Percentiles rank a stretch among this genome's conserved stretches.
phyloP scores from a whole-genome alignment of 1,140 invertebrate species.

The Saccostrea cuccullata region DNA sequence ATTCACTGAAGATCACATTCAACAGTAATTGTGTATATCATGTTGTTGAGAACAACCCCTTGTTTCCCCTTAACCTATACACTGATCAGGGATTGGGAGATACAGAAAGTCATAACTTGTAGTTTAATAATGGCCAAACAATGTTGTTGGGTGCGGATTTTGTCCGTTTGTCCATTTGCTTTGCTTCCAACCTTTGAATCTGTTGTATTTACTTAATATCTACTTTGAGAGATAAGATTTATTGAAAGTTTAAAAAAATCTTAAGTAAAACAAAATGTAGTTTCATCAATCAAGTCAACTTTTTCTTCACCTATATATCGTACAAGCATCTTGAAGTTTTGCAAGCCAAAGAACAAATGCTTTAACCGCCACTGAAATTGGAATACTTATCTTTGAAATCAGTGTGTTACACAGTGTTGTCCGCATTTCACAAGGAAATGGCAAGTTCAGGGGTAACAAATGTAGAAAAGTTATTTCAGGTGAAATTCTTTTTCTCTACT shows the following conservation, averaged over 20 bases:
- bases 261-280: too few species aligned
- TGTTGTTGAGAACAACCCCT: conserved; percentile 25
- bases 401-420: background rate
- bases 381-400: conserved; percentile 3
- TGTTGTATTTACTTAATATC: too few species aligned
- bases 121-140: background rate
- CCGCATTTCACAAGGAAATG: background rate
- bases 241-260: too few species aligned
- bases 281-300: too few species aligned
- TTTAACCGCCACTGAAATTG: background rate
- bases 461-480: conserved; percentile 28
- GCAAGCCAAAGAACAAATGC: too few species aligned
- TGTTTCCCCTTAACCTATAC: background rate
- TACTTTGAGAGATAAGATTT: too few species aligned
- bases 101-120: background rate
- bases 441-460: background rate
- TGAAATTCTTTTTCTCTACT: conserved; percentile 20
- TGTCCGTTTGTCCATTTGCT: too few species aligned
- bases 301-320: too few species aligned
- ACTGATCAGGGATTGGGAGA: background rate
- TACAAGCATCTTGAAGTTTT: too few species aligned
- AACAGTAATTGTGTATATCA: conserved; percentile 32
- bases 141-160: background rate
- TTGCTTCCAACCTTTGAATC: too few species aligned
- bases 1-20: conserved; percentile 25